A percentile compares a stretch with the other conserved stretches of the same genome.
Evolutionary conservation across 2,113 vertebrate genomes (phyloP).

Genomic region (Phrynosoma blainvillii): DNA sequence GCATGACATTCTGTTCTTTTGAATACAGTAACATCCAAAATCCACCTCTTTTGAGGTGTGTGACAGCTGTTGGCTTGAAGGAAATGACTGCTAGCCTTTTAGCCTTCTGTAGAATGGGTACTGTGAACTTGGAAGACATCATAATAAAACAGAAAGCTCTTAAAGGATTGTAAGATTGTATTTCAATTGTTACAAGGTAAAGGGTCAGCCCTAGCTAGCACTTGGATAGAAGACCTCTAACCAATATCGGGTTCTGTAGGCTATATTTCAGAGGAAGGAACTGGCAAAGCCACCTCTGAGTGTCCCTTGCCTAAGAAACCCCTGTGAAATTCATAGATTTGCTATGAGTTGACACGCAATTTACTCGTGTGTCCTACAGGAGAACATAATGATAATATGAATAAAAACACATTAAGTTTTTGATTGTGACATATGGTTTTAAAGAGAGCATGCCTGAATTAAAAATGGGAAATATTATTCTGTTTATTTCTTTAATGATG

Average conservation of each 20-base stretch:
- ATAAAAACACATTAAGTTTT: rapidly evolving
- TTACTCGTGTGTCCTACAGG: not conserved
- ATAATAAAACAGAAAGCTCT: not conserved
- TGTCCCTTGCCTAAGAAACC: too few species aligned
- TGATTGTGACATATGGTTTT: not conserved
- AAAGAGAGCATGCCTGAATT: not conserved
- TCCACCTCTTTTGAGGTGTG: not conserved
- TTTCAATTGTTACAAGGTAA: not conserved
- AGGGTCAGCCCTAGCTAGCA: too few species aligned
- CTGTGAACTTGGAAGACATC: not conserved
- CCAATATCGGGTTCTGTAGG: too few species aligned
- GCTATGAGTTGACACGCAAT: too few species aligned
- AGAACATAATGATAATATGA: not conserved
- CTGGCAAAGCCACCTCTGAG: too few species aligned
- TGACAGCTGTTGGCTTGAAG: not conserved
- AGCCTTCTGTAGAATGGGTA: not conserved
- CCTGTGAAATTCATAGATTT: too few species aligned
- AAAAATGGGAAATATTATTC: too few species aligned
- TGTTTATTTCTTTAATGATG: too few species aligned
- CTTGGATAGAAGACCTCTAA: too few species aligned
- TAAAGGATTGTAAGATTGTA: not conserved
- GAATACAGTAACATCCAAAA: too few species aligned
- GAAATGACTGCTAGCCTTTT: not conserved
- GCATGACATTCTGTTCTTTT: not conserved
- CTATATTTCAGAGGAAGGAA: too few species aligned